phyloP scores from a whole-genome alignment of 2,113 vertebrate genomes.

The Crotalus horridus region DNA sequence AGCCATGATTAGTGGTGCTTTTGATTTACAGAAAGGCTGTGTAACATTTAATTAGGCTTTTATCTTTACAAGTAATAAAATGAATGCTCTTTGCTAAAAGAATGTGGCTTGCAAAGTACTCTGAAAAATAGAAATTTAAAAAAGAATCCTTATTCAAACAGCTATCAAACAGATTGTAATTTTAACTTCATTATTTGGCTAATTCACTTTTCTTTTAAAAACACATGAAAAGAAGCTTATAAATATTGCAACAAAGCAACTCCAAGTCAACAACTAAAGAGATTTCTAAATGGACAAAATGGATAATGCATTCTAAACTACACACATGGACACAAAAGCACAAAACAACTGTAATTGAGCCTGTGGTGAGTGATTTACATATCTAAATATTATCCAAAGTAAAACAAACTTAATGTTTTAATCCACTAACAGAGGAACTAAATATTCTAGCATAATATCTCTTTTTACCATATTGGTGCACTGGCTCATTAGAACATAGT shows the following conservation, averaged over 20 bases:
- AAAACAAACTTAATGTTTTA: not conserved
- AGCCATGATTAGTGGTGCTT: slow-evolving; percentile 49
- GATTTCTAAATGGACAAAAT: slow-evolving; percentile 39
- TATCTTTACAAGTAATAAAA: slow-evolving; percentile 68
- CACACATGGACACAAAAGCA: slow-evolving; percentile 24
- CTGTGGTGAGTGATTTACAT: not conserved
- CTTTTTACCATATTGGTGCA: not conserved
- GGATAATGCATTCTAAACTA: slow-evolving; percentile 36
- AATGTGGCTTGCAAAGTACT: not conserved
- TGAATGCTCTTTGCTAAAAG: slow-evolving; percentile 57
- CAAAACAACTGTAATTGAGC: slow-evolving; percentile 25
- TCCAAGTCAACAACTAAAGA: slow-evolving; percentile 35
- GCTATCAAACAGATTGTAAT: slow-evolving; percentile 62
- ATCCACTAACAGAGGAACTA: not conserved
- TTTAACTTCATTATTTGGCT: slow-evolving; percentile 65
- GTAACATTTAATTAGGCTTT: slow-evolving; percentile 68
- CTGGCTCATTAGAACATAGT: not conserved
- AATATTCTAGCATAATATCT: not conserved
- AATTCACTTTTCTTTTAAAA: slow-evolving; percentile 63
- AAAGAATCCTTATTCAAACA: slow-evolving; percentile 61
- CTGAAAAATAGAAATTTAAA: slow-evolving; percentile 49
- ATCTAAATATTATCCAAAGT: slow-evolving; percentile 10
- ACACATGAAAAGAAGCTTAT: slow-evolving; percentile 55
- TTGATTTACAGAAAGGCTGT: slow-evolving; percentile 58
- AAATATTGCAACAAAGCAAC: slow-evolving; percentile 66